Base-by-base conservation (phyloP, 1,140 invertebrate genomes). In the Harpegnathos saltator region DNA sequence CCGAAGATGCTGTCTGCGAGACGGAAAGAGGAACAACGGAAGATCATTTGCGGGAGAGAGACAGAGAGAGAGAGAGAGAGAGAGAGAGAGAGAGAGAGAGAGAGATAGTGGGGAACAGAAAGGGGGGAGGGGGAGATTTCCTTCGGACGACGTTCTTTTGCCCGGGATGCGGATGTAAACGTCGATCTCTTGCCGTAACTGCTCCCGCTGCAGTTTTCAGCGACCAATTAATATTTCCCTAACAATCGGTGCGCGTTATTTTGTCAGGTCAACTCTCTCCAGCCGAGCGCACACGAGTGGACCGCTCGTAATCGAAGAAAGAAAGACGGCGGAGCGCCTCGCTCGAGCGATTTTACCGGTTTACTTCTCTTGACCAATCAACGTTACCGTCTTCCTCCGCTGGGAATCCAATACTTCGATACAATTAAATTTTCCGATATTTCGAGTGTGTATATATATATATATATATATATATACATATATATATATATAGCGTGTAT, bases 381-480 rank as follows among this genome's bases (percentile, higher is more conserved):
- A 24, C 44, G 22, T 5, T 50, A 24, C 12, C 15, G 44, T 50
- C 15, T 50, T 50, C 17, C 12, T 29, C 1, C 29, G 9, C 29
- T 14, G 44, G 33, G 59, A 69, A 71, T 80, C 54, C 75, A 69
- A 80, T 69, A 69, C 52, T 68, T 58, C 29, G 50, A 44, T 56
- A 59, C 75, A 80, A 80, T 80, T 80, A 80, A 71, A 80, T 80
- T 71, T 74, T 75, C 50, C 80, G 15, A 73, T 82, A 74, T 73
- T 52, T 52, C 80, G 80, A 82, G n/a, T n/a, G n/a, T n/a, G n/a
- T n/a, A n/a, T n/a, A n/a, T n/a, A n/a, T n/a, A n/a, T n/a, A n/a
- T n/a, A n/a, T n/a, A n/a, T n/a, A n/a, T n/a, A n/a, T n/a, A n/a
- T n/a, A n/a, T n/a, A n/a, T n/a, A n/a, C n/a, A n/a, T n/a, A n/a